Conservation (phyloP, 2,113 vertebrate genomes). For the Dendropsophus ebraccatus region DNA sequence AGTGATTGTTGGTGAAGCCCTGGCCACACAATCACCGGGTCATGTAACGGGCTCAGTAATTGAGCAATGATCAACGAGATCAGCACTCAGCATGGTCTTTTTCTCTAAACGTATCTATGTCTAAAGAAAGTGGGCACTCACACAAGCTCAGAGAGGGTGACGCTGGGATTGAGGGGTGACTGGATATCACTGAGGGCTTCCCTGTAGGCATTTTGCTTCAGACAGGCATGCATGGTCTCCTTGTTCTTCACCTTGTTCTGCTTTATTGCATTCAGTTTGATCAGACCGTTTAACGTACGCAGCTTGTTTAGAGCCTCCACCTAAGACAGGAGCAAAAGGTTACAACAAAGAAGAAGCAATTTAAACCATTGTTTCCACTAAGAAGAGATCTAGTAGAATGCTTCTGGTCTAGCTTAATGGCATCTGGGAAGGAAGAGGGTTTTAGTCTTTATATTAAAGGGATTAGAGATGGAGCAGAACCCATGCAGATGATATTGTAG, state of each 20-base stretch:
- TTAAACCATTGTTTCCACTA: neutral
- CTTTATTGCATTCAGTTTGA: constrained; percentile 92
- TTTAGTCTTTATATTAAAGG: too few species aligned
- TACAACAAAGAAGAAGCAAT: neutral
- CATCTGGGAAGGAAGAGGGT: neutral
- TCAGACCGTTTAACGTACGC: constrained; percentile 93
- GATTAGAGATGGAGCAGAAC: neutral
- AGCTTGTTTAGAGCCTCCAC: constrained; percentile 96
- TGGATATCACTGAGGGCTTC: constrained; percentile 92
- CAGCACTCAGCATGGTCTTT: too few species aligned
- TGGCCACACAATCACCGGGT: too few species aligned
- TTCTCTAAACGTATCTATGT: too few species aligned
- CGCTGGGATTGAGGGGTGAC: constrained; percentile 90
- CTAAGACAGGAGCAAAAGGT: constrained; percentile 71
- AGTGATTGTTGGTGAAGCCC: too few species aligned
- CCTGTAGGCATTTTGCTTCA: constrained; percentile 90
- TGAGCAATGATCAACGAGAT: too few species aligned
- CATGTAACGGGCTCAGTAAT: too few species aligned
- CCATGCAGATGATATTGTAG: neutral
- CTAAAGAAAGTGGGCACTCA: constrained; percentile 71
- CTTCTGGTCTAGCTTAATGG: too few species aligned
- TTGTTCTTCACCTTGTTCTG: constrained; percentile 87
- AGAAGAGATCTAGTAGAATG: neutral
- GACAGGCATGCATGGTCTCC: constrained; percentile 93
- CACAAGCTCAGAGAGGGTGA: constrained; percentile 92